Base-by-base conservation (phyloP, 2,888 invertebrate genomes). In the Nomada flava region DNA sequence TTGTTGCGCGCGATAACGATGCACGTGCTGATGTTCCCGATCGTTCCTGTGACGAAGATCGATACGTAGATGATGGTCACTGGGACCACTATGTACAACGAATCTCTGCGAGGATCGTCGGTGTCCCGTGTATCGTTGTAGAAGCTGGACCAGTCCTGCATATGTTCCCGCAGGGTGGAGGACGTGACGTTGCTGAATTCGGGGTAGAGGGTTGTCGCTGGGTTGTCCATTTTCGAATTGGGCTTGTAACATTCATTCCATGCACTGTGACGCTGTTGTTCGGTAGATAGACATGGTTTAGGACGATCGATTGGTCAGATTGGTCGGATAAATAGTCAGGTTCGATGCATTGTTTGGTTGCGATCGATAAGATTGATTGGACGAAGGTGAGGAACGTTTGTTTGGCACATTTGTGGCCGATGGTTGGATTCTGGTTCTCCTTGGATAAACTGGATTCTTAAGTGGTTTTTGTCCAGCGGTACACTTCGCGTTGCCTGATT, bases 1-100 rank as follows among this genome's bases (percentile, higher is more conserved):
- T 94, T 94, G 93, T 96, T 96, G 89, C 95, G 94, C 79, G 95
- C 94, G 68, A 96, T 96, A 18, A 96, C 96, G 42, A 96, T 93
- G 90, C 96, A 96, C 71, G 96, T 96, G 92, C 95, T 94, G 42
- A 95, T 92, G 91, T 96, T 96, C 2, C 96, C 96, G 15, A 96
- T 89, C 1, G 95, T 93, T 0, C 96, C 96, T 0, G 95, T 94
- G 7, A 96, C 87, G 84, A 96, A 95, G 76, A 96, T 95, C 50
- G 95, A 83, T 9, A 93, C 91, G 92, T 96, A 96, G 20, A 95
- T 92, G 23, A 95, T 89, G 13, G 95, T 95, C 87, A 95, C 94
- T 0, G 95, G 94, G 18, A 95, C 86, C 2, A 95, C 94, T 23
- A 94, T 91, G 86, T 92, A 93, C 0, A 95, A 89, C 0, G 94